Percentiles rank a stretch among this genome's conserved stretches.
These are phyloP conservation scores for Sebastiscus albofasciatus DNA, from an alignment of 2,797 vertebrate genomes.

Conservation along the genomic window DNA sequence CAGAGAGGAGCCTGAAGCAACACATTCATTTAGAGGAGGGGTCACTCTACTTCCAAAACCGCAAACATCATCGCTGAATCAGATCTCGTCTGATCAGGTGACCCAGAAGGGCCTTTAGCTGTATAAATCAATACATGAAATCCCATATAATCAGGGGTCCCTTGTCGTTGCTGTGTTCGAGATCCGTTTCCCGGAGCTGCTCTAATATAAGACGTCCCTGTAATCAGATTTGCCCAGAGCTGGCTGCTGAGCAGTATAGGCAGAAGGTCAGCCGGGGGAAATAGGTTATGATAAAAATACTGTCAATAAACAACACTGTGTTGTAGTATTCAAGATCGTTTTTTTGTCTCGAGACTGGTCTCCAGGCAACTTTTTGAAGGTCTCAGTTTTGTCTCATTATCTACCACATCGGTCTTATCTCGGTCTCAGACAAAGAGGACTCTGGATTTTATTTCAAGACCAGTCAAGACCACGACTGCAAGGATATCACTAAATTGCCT, in stretches of 20 bases:
- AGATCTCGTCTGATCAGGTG: background rate
- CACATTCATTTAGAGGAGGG: background rate
- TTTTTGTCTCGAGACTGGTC: no score
- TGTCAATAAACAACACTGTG: background rate
- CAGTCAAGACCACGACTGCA: no score
- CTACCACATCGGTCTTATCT: no score
- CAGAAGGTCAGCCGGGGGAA: background rate
- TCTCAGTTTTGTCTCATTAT: no score
- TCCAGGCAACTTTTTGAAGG: no score
- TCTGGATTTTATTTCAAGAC: no score
- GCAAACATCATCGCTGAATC: background rate
- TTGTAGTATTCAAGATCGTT: no score
- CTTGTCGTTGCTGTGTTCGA: background rate
- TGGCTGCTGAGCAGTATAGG: background rate
- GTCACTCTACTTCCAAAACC: background rate
- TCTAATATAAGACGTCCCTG: background rate
- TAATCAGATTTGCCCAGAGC: background rate
- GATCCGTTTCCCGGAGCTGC: background rate
- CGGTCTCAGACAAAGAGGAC: no score
- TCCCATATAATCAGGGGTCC: background rate
- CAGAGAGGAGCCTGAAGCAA: conserved; percentile 90
- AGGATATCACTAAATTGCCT: no score
- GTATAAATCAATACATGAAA: background rate
- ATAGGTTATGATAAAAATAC: background rate
- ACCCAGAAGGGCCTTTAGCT: background rate